These are phyloP conservation scores for Tigriopus japonicus DNA, from an alignment of 1,140 invertebrate species.

Conservation along the genomic window DNA sequence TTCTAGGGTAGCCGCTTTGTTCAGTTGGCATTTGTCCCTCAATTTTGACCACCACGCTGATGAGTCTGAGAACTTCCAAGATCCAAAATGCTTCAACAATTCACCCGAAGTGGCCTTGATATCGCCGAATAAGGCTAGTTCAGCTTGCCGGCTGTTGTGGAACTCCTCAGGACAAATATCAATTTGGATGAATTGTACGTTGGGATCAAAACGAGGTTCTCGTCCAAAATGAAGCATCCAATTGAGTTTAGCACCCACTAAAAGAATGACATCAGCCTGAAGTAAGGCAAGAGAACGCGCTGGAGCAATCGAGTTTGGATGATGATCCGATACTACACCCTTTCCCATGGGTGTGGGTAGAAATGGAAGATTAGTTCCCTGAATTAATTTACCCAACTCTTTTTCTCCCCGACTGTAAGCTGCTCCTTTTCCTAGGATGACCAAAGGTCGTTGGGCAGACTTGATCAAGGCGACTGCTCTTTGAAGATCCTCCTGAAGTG, in stretches of 20 bases:
- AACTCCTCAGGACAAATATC: slow-evolving; percentile 78
- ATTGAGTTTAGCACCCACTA: slow-evolving; percentile 78
- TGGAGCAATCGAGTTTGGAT: slow-evolving; percentile 27
- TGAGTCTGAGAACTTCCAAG: slow-evolving; percentile 23
- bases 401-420: slow-evolving; percentile 60
- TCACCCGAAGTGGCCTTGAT: slow-evolving; percentile 44
- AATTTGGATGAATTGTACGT: slow-evolving; percentile 79
- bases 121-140: slow-evolving; percentile 57
- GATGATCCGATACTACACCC: slow-evolving; percentile 30
- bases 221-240: slow-evolving; percentile 95
- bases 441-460: slow-evolving; percentile 52
- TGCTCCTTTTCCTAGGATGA: slow-evolving; percentile 83
- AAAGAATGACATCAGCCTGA: slow-evolving; percentile 65
- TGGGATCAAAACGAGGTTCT: slow-evolving; percentile 53
- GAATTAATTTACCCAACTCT: slow-evolving; percentile 44
- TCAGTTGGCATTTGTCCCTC: slow-evolving; percentile 34
- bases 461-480: slow-evolving; percentile 45
- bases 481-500: slow-evolving; percentile 41
- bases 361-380: slow-evolving; percentile 55
- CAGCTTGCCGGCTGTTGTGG: slow-evolving; percentile 58
- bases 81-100: slow-evolving; percentile 27
- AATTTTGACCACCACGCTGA: slow-evolving; percentile 39
- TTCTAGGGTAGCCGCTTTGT: slow-evolving; percentile 28
- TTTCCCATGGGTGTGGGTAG: slow-evolving; percentile 83
- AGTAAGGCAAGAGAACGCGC: slow-evolving; percentile 47